Evolutionary conservation across 2,797 vertebrate genomes (phyloP).

Genomic region (Muscicapa comitata): DNA sequence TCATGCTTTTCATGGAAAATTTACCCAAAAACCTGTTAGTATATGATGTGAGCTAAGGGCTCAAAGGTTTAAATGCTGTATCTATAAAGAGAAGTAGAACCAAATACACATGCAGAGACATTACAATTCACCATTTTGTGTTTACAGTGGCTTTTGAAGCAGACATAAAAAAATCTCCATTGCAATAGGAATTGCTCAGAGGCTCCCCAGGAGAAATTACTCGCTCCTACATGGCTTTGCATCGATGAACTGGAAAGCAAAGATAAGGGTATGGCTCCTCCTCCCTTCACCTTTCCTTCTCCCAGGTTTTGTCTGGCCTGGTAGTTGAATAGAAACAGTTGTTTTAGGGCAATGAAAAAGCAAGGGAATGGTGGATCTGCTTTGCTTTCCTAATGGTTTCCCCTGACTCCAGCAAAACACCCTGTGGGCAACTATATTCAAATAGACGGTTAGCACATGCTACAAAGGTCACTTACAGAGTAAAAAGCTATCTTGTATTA

Average conservation of each 20-base stretch:
- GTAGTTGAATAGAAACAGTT: not conserved
- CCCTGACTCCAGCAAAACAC: not conserved
- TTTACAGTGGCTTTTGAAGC: slow-evolving; percentile 11
- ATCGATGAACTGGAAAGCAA: not conserved
- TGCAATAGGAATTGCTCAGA: not conserved
- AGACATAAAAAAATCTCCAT: not conserved
- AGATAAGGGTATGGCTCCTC: not conserved
- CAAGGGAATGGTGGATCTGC: not conserved
- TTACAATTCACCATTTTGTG: not conserved
- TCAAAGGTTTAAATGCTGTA: not conserved
- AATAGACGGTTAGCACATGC: not conserved
- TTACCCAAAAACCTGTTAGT: not conserved
- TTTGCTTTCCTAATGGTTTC: not conserved
- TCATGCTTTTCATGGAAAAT: not conserved
- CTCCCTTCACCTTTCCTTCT: not conserved
- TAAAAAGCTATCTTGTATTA: slow-evolving; percentile 26
- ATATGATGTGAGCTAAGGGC: not conserved
- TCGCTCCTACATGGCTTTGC: not conserved
- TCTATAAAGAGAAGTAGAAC: not conserved
- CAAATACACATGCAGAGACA: not conserved
- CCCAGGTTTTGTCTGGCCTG: not conserved
- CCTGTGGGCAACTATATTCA: not conserved
- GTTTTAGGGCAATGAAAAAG: not conserved
- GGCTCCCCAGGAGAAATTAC: not conserved
- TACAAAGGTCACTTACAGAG: not conserved